Conservation (phyloP, 2,113 vertebrate genomes). For the Lycocorax pyrrhopterus region DNA sequence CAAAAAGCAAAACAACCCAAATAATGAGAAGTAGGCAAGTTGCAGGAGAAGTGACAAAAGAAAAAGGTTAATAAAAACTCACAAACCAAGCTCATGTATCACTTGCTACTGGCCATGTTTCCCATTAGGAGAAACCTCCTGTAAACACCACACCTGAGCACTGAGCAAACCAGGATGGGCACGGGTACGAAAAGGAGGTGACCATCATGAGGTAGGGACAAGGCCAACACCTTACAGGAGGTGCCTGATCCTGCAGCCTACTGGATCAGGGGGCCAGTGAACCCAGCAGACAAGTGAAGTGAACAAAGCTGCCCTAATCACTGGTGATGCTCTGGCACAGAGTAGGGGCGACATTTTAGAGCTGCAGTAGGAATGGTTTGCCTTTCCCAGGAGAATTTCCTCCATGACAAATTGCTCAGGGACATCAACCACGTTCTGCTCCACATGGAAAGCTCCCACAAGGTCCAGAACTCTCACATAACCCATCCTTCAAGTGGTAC, state of each 20-base stretch:
- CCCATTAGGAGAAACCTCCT: neutral
- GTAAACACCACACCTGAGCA: neutral
- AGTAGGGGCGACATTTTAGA: neutral
- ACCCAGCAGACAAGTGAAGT: neutral
- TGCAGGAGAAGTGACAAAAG: neutral
- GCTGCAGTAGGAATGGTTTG: fast-evolving
- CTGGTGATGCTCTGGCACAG: neutral
- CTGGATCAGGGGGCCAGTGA: neutral
- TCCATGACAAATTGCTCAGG: neutral
- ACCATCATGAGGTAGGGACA: fast-evolving
- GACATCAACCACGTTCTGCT: neutral
- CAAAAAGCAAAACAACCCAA: neutral
- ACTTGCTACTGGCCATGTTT: neutral
- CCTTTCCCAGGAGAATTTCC: neutral
- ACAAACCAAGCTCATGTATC: neutral
- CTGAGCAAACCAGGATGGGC: neutral
- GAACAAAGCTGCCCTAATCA: neutral
- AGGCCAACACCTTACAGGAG: neutral
- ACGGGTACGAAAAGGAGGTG: neutral
- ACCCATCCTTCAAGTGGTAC: neutral
- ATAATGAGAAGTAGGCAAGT: neutral
- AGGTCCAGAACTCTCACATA: neutral
- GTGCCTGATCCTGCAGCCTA: neutral
- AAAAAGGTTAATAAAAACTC: neutral
- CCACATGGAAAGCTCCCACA: neutral